Base-by-base conservation (phyloP, 2,888 invertebrate species). In the Tethea ocularis region DNA sequence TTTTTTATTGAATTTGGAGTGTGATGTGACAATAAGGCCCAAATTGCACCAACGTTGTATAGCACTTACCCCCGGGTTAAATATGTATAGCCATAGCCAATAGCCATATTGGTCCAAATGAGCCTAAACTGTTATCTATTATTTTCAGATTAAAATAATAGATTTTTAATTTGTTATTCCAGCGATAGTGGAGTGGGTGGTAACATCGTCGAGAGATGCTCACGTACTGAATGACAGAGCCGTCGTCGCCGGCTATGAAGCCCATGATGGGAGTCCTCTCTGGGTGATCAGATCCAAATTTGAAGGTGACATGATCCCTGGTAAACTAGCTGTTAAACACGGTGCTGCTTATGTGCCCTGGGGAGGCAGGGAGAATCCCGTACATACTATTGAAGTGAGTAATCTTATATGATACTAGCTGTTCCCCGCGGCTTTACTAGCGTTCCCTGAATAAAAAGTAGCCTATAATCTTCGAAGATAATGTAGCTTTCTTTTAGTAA, bases 161-260 rank as follows among this genome's bases (percentile, higher is more conserved):
- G n/a, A n/a, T n/a, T n/a, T n/a, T n/a, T n/a, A n/a, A 26, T 26
- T 6, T 26, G 3, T 26, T 26, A 26, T 72, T 72, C n/a, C 82
- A 91, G 91, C 81, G 38, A 33, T 69, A 1, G 69, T 91, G 1
- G 89, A 91, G 71, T 91, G 91, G 91, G 67, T 91, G 10, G 83
- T 85, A 0, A 77, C 84, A 0, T 83, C 82, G 0, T 69, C 81
- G 0, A 66, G 63, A 8, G 72, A 79, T 11, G 92, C 89, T 0
- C 64, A 68, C 0, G 57, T 69, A 1, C 75, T 90, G 0, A 69
- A 72, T 3, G 79, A 89, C 65, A 74, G 84, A 17, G 93, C 91
- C 0, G 83, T 93, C 0, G 87, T 92, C 0, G 93, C 78, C 1
- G 93, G 93, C 0, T 91, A 87, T 52, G 93, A 93, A 66, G 91